A percentile compares a stretch with the other conserved stretches of the same genome.
These are phyloP conservation scores for Potamarius usumacintae DNA, from an alignment of 2,113 vertebrate genomes.

Conservation along the genomic window DNA sequence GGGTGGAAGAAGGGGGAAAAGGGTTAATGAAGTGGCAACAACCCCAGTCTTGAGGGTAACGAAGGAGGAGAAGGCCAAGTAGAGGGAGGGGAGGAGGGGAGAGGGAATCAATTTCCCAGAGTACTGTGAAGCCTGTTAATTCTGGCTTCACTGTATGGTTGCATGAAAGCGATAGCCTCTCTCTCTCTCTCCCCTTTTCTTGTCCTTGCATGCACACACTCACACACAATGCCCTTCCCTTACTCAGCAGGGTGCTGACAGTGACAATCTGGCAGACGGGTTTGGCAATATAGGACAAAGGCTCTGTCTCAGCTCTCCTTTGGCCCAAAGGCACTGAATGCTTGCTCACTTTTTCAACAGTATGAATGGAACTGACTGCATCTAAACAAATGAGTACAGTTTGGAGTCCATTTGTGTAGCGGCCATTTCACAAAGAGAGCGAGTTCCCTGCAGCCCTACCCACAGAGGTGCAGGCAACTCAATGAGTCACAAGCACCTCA, in stretches of 20 bases:
- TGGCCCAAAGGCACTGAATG: conserved; percentile 36
- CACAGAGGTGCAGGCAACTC: conserved; percentile 6
- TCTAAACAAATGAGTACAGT: conserved; percentile 39
- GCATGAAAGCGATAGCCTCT: conserved; percentile 46
- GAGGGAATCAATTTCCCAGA: conserved; percentile 55
- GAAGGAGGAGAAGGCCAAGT: conserved; percentile 23
- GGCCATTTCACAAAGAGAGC: conserved; percentile 28
- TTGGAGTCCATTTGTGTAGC: conserved; percentile 24
- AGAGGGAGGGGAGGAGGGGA: conserved; percentile 15
- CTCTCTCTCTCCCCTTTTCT: not conserved
- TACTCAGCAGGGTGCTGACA: conserved; percentile 54
- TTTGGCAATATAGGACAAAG: conserved; percentile 53
- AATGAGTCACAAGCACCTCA: conserved; percentile 26
- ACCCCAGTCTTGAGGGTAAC: conserved; percentile 34
- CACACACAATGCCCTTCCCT: conserved; percentile 25
- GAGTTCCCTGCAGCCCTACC: conserved; percentile 1
- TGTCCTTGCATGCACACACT: not conserved
- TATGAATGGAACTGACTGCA: conserved; percentile 10
- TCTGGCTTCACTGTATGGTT: conserved; percentile 54
- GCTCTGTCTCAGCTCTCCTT: conserved; percentile 41
- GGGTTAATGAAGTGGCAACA: conserved; percentile 50
- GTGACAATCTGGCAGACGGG: conserved; percentile 50
- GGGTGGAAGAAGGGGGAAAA: conserved; percentile 37
- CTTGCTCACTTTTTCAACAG: conserved; percentile 21
- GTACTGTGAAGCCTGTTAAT: conserved; percentile 56